Conservation (phyloP, 2,113 vertebrate genomes). For the Monopterus albus region DNA sequence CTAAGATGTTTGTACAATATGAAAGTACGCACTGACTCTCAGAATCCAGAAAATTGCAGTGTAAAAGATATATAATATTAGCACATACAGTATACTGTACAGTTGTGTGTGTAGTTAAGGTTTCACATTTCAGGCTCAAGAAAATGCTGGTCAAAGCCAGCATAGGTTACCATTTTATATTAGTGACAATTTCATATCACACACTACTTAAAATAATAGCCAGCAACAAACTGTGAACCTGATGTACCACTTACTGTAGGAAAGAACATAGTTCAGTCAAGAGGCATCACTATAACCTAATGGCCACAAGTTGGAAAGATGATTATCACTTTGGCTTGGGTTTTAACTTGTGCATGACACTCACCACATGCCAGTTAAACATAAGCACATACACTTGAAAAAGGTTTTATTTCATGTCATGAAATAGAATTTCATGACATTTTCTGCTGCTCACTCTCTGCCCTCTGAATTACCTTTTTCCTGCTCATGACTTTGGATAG, state of each 20-base stretch:
- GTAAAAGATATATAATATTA: neutral
- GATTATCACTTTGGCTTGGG: neutral
- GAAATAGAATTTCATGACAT: neutral
- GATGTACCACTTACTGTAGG: neutral
- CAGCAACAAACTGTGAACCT: neutral
- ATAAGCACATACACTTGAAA: neutral
- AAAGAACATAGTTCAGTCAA: slow-evolving; percentile 2
- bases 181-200: neutral
- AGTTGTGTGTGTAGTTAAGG: neutral
- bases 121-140: neutral
- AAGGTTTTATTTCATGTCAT: neutral
- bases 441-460: neutral
- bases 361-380: neutral
- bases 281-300: slow-evolving; percentile 8
- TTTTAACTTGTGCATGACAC: neutral
- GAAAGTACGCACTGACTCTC: neutral
- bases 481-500: neutral
- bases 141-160: neutral
- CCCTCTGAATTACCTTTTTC: neutral
- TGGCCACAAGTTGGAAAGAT: neutral
- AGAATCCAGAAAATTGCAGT: neutral
- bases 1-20: slow-evolving; percentile 21
- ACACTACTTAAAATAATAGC: neutral
- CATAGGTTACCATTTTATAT: neutral
- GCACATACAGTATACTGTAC: no score